phyloP scores from a whole-genome alignment of 2,888 invertebrate genomes.

The Eumerus sabulonum region DNA sequence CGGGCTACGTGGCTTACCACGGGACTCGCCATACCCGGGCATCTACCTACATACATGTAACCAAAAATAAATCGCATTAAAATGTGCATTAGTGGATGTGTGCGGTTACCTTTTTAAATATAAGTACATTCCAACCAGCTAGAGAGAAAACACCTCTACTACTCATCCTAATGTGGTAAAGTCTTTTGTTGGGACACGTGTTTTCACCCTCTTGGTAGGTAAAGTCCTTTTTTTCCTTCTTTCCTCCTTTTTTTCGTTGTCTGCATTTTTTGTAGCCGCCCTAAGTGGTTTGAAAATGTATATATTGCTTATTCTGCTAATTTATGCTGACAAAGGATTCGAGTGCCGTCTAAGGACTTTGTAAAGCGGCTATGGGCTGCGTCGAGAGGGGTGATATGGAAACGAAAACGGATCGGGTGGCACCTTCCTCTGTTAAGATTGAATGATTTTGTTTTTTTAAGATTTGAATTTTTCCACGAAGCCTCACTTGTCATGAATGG shows the following conservation, averaged over 20 bases:
- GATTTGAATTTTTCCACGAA: too few relatives aligned
- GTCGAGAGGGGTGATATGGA: too few relatives aligned
- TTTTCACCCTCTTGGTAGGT: slow-evolving; percentile 52
- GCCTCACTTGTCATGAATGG: too few relatives aligned
- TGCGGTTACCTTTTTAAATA: slow-evolving; percentile 1
- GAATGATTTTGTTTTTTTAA: too few relatives aligned
- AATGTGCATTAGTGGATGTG: slow-evolving; percentile 22
- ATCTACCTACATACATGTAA: slow-evolving; percentile 53
- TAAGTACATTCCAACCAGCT: background rate
- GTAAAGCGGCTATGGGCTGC: too few relatives aligned
- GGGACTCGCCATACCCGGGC: slow-evolving; percentile 24
- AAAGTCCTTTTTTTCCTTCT: too few relatives aligned
- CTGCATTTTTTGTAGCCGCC: slow-evolving; percentile 3
- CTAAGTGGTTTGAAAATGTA: slow-evolving; percentile 59
- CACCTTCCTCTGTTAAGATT: too few relatives aligned
- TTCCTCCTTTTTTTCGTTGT: too few relatives aligned
- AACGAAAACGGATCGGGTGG: too few relatives aligned
- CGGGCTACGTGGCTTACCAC: too few relatives aligned
- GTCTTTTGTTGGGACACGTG: slow-evolving; percentile 65
- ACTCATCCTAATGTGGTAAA: slow-evolving; percentile 50
- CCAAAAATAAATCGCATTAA: slow-evolving; percentile 66
- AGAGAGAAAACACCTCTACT: slow-evolving; percentile 43
- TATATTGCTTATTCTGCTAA: slow-evolving; percentile 62
- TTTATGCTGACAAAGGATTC: slow-evolving; percentile 60
- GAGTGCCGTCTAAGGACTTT: slow-evolving; percentile 54